Base-by-base conservation (phyloP, 2,888 invertebrate genomes). In the Orthosia gothica region DNA sequence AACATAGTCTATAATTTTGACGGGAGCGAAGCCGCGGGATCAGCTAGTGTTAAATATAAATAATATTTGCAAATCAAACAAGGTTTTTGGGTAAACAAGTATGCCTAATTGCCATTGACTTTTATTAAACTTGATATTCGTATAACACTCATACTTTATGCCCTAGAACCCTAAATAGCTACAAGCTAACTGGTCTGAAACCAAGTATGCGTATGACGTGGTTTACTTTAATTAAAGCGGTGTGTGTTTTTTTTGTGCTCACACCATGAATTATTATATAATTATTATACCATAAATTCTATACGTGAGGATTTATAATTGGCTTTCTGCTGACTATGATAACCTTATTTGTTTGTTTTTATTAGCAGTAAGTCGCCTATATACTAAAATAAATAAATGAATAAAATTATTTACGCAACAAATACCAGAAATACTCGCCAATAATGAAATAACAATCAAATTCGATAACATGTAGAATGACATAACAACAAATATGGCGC, bases 361-460 rank as follows among this genome's bases (percentile, higher is more conserved):
- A 40, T 40, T 40, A 40, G 40, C 40, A 1, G 40, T 40, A 9
- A 9, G 40, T 9, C 1, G 9, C 9, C 40, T 9, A 40, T 40
- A 9, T 40, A 40, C 40, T 40, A 40, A 40, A 40, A 40, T 40
- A 40, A 40, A 40, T 40, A 40, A 40, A 40, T 40, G 9, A 40
- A 40, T 40, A 9, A 23, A 49, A 45, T 50, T 40, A 0, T 50
- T 16, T 23, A 16, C 26, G n/a, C 40, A 67, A 55, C 23, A 18
- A 54, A n/a, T 58, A 58, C 26, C 58, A 23, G 64, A 79, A 64
- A 74, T 55, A 64, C 11, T 32, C 26, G 3, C 23, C 32, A 61
- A 61, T 63, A 54, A 20, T 52, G 0, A 52, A 79, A 63, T 66
- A 61, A 13, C 5, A 59, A 62, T 50, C n/a, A 32, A 68, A 40